Evolutionary conservation across 2,888 invertebrate genomes (phyloP), one percentile per base, ranked within the genome.

Genomic region (Hirtodrosophila alboralis): DNA sequence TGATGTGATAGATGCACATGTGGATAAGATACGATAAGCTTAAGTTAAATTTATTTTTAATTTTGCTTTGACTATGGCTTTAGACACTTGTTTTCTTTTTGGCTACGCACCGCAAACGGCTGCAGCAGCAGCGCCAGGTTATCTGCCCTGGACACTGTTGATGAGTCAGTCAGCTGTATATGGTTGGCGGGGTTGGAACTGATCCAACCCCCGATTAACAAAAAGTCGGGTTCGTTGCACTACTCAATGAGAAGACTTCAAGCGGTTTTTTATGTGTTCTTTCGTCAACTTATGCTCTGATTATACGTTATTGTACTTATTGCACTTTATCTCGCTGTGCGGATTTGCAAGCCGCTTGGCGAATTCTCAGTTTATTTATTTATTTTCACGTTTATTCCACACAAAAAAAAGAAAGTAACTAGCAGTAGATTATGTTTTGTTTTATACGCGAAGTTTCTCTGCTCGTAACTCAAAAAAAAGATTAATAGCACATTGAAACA

Each of bases 201-300:
- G 18, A 38, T 47, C 43, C 72, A 71, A 69, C 68, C 69, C 69
- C 51, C 48, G 72, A 52, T 38, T 5, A n/a, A n/a, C 33, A 31
- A 38, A 64, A 58, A 65, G 57, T 57, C 27, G 57, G 57, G 78
- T 79, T 79, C 79, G 79, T 81, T 79, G 79, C 79, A 79, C 79
- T 74, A 62, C 70, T 61, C 58, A 69, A 68, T 63, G 51, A 57
- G 57, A 68, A 61, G 60, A 16, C 52, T 28, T 9, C 21, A 47
- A 30, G 44, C 41, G 27, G 33, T 13, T 41, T 63, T 40, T 28
- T 40, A 48, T 69, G 47, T 52, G 58, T 60, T 31, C 48, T 56
- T 44, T 54, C 37, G 28, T 41, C 13, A 38, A 13, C 43, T 68
- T 45, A 58, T 63, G 27, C 43, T 45, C 38, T 51, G 23, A 36